Conservation (phyloP, 2,888 invertebrate genomes). For the Sarcophaga variegata region DNA sequence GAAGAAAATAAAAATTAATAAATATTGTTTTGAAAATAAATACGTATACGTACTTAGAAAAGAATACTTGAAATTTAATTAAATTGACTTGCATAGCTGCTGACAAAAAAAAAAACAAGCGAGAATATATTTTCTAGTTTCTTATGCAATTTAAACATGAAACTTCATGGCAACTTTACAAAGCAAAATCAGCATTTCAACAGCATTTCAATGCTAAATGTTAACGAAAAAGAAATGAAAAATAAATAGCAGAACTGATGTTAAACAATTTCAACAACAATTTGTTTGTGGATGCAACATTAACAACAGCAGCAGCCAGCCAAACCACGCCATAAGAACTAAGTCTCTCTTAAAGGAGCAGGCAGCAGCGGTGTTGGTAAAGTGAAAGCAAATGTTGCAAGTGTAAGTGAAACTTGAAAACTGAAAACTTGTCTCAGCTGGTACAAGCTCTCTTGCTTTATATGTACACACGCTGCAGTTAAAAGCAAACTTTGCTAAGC, state of each 20-base stretch:
- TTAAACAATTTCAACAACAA: background rate
- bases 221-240: background rate
- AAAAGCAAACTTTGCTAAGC: too few species aligned
- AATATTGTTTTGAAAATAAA: background rate
- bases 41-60: background rate
- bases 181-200: too few species aligned
- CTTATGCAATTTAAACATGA: background rate
- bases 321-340: background rate
- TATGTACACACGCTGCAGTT: too few species aligned
- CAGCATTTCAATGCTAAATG: background rate
- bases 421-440: too few species aligned
- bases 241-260: background rate
- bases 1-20: background rate
- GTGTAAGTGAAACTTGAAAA: too few species aligned
- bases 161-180: background rate
- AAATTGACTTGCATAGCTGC: background rate
- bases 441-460: too few species aligned
- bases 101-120: background rate
- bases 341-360: background rate
- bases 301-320: background rate
- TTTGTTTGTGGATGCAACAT: background rate
- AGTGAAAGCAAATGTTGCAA: too few species aligned
- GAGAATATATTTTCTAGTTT: background rate
- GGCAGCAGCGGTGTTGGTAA: background rate
- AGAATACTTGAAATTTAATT: slow-evolving; percentile 32